These are phyloP conservation scores for Mythimna albipuncta DNA, from an alignment of 2,888 invertebrate genomes.

Conservation along the genomic window DNA sequence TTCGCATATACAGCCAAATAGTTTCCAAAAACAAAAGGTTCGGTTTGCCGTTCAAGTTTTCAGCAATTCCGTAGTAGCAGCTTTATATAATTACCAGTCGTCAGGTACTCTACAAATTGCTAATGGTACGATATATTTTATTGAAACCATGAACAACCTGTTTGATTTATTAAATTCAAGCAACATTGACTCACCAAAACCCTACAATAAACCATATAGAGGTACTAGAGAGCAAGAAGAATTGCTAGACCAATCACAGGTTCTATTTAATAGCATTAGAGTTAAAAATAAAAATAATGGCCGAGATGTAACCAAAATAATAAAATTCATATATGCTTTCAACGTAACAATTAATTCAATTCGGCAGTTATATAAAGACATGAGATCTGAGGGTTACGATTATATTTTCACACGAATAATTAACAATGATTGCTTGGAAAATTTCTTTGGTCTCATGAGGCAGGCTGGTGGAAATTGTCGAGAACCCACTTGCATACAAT, in stretches of 20 bases:
- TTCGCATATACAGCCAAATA: slow-evolving; percentile 21
- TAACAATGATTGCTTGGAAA: too few relatives aligned
- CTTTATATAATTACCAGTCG: slow-evolving; percentile 12
- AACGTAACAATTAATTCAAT: slow-evolving; percentile 28
- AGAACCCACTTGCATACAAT: slow-evolving; percentile 4
- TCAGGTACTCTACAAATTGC: slow-evolving; percentile 3
- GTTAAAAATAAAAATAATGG: slow-evolving; percentile 18
- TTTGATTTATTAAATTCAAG: slow-evolving; percentile 39
- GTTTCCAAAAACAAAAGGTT: slow-evolving; percentile 26
- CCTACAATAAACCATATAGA: too few relatives aligned
- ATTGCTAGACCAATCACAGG: not conserved
- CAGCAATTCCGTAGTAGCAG: slow-evolving; percentile 28
- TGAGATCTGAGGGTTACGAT: not conserved
- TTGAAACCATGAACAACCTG: slow-evolving; percentile 21
- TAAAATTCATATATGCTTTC: slow-evolving; percentile 29
- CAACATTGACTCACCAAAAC: not conserved
- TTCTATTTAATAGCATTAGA: slow-evolving; percentile 6
- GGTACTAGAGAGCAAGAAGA: too few relatives aligned
- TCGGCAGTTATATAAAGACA: slow-evolving; percentile 16
- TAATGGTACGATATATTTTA: slow-evolving; percentile 35
- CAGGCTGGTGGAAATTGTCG: too few relatives aligned
- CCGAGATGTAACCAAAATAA: slow-evolving; percentile 24
- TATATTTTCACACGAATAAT: too few relatives aligned
- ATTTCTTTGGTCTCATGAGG: too few relatives aligned
- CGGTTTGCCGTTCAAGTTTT: slow-evolving; percentile 29